These are phyloP conservation scores for Polyergus mexicanus DNA, from an alignment of 1,140 invertebrate genomes.

Conservation along the genomic window DNA sequence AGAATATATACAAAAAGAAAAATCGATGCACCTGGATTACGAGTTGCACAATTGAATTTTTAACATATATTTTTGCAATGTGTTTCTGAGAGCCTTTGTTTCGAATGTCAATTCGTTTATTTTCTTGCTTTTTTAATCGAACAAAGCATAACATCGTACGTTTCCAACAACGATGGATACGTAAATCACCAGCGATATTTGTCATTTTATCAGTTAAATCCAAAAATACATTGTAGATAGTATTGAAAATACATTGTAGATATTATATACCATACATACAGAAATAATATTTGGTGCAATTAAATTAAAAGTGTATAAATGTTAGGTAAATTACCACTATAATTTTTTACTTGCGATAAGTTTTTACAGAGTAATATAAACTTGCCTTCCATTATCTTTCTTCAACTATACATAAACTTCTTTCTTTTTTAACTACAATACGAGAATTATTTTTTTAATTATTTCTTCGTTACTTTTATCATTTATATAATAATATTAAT, in stretches of 20 bases:
- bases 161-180: not conserved
- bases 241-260: not conserved
- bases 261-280: not conserved
- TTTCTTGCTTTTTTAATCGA: not conserved
- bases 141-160: not conserved
- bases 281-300: not conserved
- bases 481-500: too few species aligned
- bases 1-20: not conserved
- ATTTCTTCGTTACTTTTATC: too few species aligned
- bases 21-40: not conserved
- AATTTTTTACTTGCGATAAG: not conserved
- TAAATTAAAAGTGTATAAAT: slow-evolving; percentile 6
- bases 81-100: slow-evolving; percentile 15
- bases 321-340: not conserved
- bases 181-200: not conserved
- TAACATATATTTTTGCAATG: not conserved
- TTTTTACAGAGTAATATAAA: not conserved
- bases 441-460: too few species aligned
- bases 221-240: not conserved
- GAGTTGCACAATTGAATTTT: not conserved
- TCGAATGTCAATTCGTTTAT: not conserved
- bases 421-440: too few species aligned
- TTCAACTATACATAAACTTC: not conserved
- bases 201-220: not conserved
- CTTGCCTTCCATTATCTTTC: not conserved